Evolutionary conservation across 2,113 vertebrate species (phyloP).

Genomic region (Nestor notabilis): DNA sequence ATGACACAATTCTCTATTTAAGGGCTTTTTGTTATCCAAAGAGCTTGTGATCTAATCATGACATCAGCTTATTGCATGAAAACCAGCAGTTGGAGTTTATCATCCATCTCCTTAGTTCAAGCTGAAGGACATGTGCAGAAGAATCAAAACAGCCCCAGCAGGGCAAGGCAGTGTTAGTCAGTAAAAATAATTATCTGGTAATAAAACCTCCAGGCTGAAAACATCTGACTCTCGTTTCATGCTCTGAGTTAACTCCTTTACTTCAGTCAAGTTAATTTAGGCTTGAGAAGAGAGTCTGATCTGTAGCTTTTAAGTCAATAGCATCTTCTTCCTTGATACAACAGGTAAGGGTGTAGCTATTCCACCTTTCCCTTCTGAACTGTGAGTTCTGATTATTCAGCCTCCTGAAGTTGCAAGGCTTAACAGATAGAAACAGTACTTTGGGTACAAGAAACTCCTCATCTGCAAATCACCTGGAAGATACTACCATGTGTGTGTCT

Average conservation of each 20-base stretch:
- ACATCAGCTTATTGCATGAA: neutral
- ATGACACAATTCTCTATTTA: neutral
- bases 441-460: neutral
- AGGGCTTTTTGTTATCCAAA: neutral
- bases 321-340: neutral
- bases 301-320: neutral
- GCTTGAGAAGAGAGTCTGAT: neutral
- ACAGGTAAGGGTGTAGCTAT: neutral
- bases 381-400: neutral
- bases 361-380: neutral
- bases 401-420: neutral
- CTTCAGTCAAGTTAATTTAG: neutral
- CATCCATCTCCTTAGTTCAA: neutral
- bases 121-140: neutral
- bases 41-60: neutral
- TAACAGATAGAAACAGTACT: neutral
- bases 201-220: conserved; percentile 12
- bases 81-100: neutral
- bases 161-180: neutral
- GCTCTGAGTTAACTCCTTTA: neutral
- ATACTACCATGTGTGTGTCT: neutral
- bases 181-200: neutral
- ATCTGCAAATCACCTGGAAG: neutral
- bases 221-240: neutral
- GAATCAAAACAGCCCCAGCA: neutral